Conservation (phyloP, 2,888 invertebrate species). For the Fabriciana adippe region DNA sequence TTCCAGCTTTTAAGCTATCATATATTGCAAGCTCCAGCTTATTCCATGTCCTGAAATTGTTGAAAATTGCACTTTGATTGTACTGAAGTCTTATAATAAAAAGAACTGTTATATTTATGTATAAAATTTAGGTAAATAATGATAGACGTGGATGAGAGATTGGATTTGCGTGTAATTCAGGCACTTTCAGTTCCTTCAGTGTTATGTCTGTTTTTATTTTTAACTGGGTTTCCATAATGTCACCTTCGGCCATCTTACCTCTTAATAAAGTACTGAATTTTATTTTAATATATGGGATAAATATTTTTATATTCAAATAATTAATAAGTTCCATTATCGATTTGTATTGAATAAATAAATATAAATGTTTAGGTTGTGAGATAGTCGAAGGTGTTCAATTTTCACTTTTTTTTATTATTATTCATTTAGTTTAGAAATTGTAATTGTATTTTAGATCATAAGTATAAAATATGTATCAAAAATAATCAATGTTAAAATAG, state of each 20-base stretch:
- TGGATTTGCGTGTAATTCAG: constrained; percentile 15
- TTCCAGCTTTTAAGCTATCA: constrained; percentile 10
- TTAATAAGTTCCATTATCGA: constrained; percentile 16
- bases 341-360: constrained; percentile 9
- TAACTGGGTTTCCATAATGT: constrained; percentile 22
- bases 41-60: constrained; percentile 52
- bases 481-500: constrained; percentile 1
- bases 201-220: constrained; percentile 9
- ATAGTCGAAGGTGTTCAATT: constrained; percentile 3
- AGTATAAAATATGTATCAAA: not conserved
- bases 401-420: constrained; percentile 1
- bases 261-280: not conserved
- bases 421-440: constrained; percentile 5
- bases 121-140: constrained; percentile 58
- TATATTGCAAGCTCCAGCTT: constrained; percentile 1
- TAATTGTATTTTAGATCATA: not conserved
- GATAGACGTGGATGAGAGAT: constrained; percentile 43
- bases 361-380: not conserved
- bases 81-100: constrained; percentile 53
- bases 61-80: constrained; percentile 52
- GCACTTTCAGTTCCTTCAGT: constrained; percentile 30
- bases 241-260: constrained; percentile 12
- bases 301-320: constrained; percentile 16
- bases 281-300: constrained; percentile 10
- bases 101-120: constrained; percentile 69